Conservation (phyloP, 1,140 invertebrate genomes). For the Drosophila persimilis region DNA sequence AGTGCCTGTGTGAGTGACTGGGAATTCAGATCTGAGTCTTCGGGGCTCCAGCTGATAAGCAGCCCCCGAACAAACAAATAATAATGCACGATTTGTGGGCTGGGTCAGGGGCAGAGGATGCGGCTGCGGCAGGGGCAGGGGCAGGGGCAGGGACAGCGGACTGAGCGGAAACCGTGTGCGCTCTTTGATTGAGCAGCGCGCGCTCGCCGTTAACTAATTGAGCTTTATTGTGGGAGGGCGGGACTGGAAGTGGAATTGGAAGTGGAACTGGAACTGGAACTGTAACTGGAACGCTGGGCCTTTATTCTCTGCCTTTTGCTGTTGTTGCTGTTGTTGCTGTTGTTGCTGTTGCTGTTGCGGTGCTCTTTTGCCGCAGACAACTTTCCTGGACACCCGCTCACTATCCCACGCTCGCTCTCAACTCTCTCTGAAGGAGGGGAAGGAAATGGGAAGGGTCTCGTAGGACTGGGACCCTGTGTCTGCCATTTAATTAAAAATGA, state of each 20-base stretch:
- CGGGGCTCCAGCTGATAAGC: slow-evolving; percentile 65
- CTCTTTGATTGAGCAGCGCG: slow-evolving; percentile 67
- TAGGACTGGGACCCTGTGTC: slow-evolving; percentile 1
- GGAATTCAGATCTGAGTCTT: slow-evolving; percentile 54
- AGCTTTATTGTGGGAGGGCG: slow-evolving; percentile 66
- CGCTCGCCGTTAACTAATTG: slow-evolving; percentile 73
- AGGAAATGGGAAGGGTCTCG: too few species aligned
- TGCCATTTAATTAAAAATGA: slow-evolving; percentile 78
- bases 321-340: background rate
- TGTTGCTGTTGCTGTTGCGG: background rate
- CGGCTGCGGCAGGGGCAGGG: background rate
- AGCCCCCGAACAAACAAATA: slow-evolving; percentile 77
- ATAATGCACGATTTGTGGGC: slow-evolving; percentile 78
- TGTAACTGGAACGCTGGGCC: background rate
- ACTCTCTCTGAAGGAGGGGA: background rate
- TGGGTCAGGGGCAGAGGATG: slow-evolving; percentile 13
- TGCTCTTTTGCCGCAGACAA: slow-evolving; percentile 37
- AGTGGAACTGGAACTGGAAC: too few species aligned
- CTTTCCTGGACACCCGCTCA: slow-evolving; percentile 39
- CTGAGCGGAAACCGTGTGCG: slow-evolving; percentile 4
- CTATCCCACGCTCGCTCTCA: slow-evolving; percentile 9
- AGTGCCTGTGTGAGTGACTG: slow-evolving; percentile 21
- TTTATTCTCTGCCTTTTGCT: background rate
- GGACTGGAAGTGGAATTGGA: slow-evolving; percentile 14
- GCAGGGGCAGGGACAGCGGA: slow-evolving; percentile 11